Evolutionary conservation across 2,888 invertebrate species (phyloP), one percentile per base, ranked within the genome.

Genomic region (Amiota minor): DNA sequence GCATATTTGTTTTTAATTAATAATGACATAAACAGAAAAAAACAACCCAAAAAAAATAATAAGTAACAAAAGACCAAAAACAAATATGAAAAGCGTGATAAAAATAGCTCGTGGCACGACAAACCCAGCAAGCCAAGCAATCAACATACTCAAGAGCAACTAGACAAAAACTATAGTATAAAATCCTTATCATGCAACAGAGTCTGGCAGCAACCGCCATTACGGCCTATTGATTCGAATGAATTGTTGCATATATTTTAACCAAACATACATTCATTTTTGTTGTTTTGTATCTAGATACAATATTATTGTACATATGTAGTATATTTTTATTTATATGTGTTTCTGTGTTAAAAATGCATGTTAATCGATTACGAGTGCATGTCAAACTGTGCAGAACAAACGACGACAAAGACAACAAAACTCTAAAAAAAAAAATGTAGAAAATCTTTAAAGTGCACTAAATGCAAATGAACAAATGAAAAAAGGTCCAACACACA

Each of bases 351-450:
- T 65, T 35, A 35, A 35, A 23, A 18, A 67, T 67, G 67, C 47
- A 67, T 65, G 47, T 65, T 78, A 85, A 83, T 85, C 83, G 83
- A 83, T 83, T 83, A 82, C 81, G 78, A 85, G 86, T 83, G 82
- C 82, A 83, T 85, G 86, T 76, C 86, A 83, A 83, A 86, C 84
- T 85, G 86, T 84, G 83, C 86, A 80, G 84, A n/a, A 59, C 18
- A 59, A 59, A 59, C 20, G 56, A 59, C 56, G 83, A 76, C 78
- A 85, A 84, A 79, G 79, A 81, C 73, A 77, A 82, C 46, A 23
- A 18, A 16, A 23, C 23, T 3, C 3, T 3, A 18, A 49, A 47
- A 50, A 18, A 68, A 50, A 23, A 23, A 20, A 3, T 35, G 9
- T 62, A 62, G 10, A 62, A 16, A n/a, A 68, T 14, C 53, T 23